Conservation (phyloP, 2,888 invertebrate genomes). For the Catocala nupta region DNA sequence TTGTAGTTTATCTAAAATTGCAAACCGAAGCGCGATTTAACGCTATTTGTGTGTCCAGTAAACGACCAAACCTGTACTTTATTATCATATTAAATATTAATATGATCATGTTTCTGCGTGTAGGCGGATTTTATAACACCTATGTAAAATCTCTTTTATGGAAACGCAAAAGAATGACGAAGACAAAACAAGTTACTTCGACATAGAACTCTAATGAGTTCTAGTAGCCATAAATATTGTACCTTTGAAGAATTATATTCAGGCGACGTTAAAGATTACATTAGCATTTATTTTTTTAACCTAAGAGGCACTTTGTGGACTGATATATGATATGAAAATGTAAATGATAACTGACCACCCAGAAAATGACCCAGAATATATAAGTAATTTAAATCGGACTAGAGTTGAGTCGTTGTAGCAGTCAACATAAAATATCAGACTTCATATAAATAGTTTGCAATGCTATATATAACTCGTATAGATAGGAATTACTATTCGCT, state of each 20-base stretch:
- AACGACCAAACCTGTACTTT: constrained; percentile 26
- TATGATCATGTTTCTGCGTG: constrained; percentile 30
- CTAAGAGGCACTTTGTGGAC: constrained; percentile 12
- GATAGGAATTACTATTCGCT: too few relatives aligned
- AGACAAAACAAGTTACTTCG: constrained; percentile 34
- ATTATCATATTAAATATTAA: constrained; percentile 30
- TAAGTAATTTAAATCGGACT: constrained; percentile 32
- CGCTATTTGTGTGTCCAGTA: constrained; percentile 6
- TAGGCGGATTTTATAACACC: constrained; percentile 43
- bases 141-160: constrained; percentile 35
- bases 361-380: constrained; percentile 46
- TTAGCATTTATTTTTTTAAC: constrained; percentile 16
- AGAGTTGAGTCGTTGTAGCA: neutral
- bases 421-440: neutral
- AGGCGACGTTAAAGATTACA: constrained; percentile 21
- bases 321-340: constrained; percentile 30
- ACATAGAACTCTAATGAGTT: constrained; percentile 31
- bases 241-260: constrained; percentile 29
- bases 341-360: constrained; percentile 56
- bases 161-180: constrained; percentile 25
- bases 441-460: too few relatives aligned
- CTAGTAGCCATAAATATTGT: constrained; percentile 36
- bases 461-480: too few relatives aligned
- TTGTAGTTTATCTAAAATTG: constrained; percentile 34
- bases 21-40: constrained; percentile 20